These are phyloP conservation scores for Drosophila conformis DNA, from an alignment of 2,888 invertebrate genomes.

Conservation along the genomic window DNA sequence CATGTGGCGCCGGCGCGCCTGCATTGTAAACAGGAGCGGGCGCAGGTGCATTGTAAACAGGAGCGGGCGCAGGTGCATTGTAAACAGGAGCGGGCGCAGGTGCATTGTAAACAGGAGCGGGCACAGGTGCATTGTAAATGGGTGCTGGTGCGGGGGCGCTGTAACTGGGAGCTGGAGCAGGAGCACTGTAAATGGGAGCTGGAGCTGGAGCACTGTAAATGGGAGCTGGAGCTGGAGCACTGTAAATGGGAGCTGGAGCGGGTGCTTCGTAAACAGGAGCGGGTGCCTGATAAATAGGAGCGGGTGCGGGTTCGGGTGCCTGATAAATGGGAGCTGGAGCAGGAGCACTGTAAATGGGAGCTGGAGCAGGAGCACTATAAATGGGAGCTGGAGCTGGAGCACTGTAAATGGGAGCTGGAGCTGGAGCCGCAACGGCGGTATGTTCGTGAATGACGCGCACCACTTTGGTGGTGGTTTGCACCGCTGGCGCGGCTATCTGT, in stretches of 20 bases:
- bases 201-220: conserved; percentile 46
- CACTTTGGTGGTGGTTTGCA: conserved; percentile 61
- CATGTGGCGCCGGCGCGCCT: background rate
- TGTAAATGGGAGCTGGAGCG: conserved; percentile 23
- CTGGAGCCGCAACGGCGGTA: conserved; percentile 43
- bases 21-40: conserved; percentile 9
- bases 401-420: conserved; percentile 33
- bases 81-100: conserved; percentile 23
- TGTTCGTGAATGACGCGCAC: conserved; percentile 80
- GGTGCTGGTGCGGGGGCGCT: conserved; percentile 49
- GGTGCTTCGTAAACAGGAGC: too few species aligned
- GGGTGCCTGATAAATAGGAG: conserved; percentile 38
- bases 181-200: conserved; percentile 39
- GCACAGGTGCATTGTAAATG: conserved; percentile 14
- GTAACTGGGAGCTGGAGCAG: conserved; percentile 27
- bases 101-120: conserved; percentile 5
- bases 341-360: conserved; percentile 36
- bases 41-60: conserved; percentile 18
- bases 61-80: conserved; percentile 18
- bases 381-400: conserved; percentile 48
- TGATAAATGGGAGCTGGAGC: conserved; percentile 35
- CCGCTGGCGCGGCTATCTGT: conserved; percentile 8
- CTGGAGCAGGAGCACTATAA: conserved; percentile 37
- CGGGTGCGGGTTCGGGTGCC: conserved; percentile 44
- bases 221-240: conserved; percentile 38